Conservation (phyloP, 2,113 vertebrate genomes). For the Serranochromis macrocephalus region DNA sequence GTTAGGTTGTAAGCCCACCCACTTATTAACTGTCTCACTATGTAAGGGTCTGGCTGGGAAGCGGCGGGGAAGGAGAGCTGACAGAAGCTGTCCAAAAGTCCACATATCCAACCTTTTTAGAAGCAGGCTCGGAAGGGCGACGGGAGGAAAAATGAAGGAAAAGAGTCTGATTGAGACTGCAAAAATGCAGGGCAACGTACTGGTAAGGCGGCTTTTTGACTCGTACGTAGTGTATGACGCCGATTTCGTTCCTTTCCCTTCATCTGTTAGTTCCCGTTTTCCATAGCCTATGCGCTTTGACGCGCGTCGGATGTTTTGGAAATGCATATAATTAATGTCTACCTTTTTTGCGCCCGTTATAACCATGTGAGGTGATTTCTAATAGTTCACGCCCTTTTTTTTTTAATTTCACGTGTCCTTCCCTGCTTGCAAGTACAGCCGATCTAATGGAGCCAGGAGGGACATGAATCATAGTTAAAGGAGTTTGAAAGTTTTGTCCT, state of each 20-base stretch:
- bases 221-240: neutral
- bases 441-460: neutral
- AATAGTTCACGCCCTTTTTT: slow-evolving; percentile 1
- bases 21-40: slow-evolving; percentile 21
- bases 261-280: neutral
- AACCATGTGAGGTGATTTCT: neutral
- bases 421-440: neutral
- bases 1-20: slow-evolving; percentile 50
- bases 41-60: slow-evolving; percentile 1
- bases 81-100: slow-evolving; percentile 14
- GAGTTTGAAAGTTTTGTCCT: slow-evolving; percentile 47
- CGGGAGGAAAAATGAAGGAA: slow-evolving; percentile 80
- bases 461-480: neutral
- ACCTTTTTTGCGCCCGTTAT: neutral
- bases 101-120: slow-evolving; percentile 52
- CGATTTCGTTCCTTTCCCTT: neutral
- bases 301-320: neutral
- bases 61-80: slow-evolving; percentile 13
- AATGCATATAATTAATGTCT: neutral
- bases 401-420: neutral
- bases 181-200: slow-evolving; percentile 93
- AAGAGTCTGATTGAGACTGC: slow-evolving; percentile 92
- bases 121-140: neutral
- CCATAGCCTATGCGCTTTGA: neutral
- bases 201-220: slow-evolving; percentile 77